Conservation (phyloP, 2,113 vertebrate genomes). For the Sebastes fasciatus region DNA sequence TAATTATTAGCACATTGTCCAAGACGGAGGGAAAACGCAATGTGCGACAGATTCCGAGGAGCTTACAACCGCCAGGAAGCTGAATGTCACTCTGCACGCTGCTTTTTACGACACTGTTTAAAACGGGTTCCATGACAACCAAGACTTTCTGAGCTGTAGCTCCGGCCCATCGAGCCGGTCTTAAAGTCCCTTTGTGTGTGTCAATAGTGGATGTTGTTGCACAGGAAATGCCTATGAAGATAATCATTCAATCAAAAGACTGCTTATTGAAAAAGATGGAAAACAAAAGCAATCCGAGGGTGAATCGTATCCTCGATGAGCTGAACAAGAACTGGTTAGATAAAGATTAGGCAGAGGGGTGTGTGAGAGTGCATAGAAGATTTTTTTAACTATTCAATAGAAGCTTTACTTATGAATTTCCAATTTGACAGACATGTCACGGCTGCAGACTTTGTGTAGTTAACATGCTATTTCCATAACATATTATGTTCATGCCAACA, state of each 20-base stretch:
- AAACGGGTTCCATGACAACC: constrained; percentile 48
- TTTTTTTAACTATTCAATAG: too few species aligned
- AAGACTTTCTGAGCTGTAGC: constrained; percentile 32
- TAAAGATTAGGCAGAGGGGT: constrained; percentile 1
- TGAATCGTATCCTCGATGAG: not conserved
- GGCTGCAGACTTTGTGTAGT: not conserved
- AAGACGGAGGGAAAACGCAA: constrained; percentile 46
- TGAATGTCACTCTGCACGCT: constrained; percentile 50
- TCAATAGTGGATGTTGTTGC: constrained; percentile 12
- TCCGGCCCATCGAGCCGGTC: constrained; percentile 23
- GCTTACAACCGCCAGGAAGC: constrained; percentile 51
- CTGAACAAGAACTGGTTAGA: constrained; percentile 10
- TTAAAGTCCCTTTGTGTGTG: constrained; percentile 19
- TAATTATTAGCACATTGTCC: constrained; percentile 80
- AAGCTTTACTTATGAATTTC: not conserved
- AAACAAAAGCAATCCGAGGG: not conserved
- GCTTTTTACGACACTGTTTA: constrained; percentile 46
- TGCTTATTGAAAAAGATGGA: not conserved
- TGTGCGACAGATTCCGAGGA: constrained; percentile 58
- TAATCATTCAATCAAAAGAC: constrained; percentile 19
- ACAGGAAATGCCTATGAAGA: constrained; percentile 37
- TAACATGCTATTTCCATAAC: not conserved
- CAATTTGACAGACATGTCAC: not conserved
- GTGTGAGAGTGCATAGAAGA: not conserved
- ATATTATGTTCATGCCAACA: not conserved